Conservation (phyloP, 2,113 vertebrate species). For the Jaculus jaculus region DNA sequence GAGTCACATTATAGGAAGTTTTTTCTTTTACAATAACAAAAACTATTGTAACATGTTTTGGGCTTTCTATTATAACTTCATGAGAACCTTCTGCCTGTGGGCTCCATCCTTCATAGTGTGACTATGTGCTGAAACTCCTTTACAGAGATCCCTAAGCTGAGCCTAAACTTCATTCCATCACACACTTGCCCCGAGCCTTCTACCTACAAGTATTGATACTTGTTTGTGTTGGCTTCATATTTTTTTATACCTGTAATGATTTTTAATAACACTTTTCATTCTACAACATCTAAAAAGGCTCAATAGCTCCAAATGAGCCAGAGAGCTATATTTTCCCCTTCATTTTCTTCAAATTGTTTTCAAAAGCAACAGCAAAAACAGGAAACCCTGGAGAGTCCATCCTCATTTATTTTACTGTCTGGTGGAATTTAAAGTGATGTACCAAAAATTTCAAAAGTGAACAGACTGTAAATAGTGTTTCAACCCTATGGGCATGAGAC, state of each 20-base stretch:
- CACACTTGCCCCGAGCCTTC: not conserved
- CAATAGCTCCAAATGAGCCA: conserved; percentile 1
- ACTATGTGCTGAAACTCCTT: fast-evolving
- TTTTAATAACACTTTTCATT: conserved; percentile 61
- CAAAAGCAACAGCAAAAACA: conserved; percentile 75
- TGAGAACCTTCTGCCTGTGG: not conserved
- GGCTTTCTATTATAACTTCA: not conserved
- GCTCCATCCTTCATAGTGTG: not conserved
- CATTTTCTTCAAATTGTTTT: conserved; percentile 59
- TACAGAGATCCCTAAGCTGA: not conserved
- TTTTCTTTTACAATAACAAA: not conserved
- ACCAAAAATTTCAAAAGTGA: conserved; percentile 78
- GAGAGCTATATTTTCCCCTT: not conserved
- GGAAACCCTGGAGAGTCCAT: conserved; percentile 65
- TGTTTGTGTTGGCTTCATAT: not conserved
- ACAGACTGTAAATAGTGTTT: conserved; percentile 78
- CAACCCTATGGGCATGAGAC: conserved; percentile 73
- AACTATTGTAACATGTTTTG: not conserved
- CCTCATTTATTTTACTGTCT: conserved; percentile 80
- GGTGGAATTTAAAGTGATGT: conserved; percentile 79
- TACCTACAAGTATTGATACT: not conserved
- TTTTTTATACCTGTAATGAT: conserved; percentile 44
- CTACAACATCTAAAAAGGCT: conserved; percentile 52
- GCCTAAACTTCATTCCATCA: fast-evolving
- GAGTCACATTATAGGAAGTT: not conserved